Base-by-base conservation (phyloP, 2,888 invertebrate species). In the Slavum lentiscoides region DNA sequence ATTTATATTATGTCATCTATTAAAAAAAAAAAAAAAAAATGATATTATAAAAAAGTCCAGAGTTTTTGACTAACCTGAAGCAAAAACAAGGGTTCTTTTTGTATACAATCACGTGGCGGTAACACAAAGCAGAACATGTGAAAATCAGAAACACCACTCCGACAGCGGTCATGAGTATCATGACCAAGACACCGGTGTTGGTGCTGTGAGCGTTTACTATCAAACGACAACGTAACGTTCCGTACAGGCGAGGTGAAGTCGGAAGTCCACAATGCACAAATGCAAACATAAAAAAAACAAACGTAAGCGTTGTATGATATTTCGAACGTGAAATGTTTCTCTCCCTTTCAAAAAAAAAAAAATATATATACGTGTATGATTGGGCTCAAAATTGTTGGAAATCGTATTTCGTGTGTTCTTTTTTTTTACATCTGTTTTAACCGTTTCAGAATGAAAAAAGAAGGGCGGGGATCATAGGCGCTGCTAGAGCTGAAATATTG, bases 61-160 rank as follows among this genome's bases (percentile, higher is more conserved):
- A 58, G 43, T 19, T 74, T 64, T 64, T 93, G 92, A 95, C 95
- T 95, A 94, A 95, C 95, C 95, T 95, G 93, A 95, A 94, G 93
- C 95, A 95, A 92, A 94, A 94, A 93, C 94, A 94, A 94, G 94
- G 94, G 94, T 94, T 80, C 72, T 70, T 95, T 94, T 94, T 94
- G 94, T 95, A 94, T 92, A 95, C 95, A 93, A 95, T 95, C 92
- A 95, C 95, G 94, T 95, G 95, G 95, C 96, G 95, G 94, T 96
- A 96, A 94, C 96, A 96, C 91, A 96, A 94, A 91, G 96, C 96
- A 94, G 96, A 94, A 91, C 95, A 93, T 91, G 96, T 95, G 93
- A 96, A 96, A 91, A 95, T 92, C 91, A 96, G 92, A 93, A 96
- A 96, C 91, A 96, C 96, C 92, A 96, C 95, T 92, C 96, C 96